Percentiles rank a stretch among this genome's conserved stretches.
Evolutionary conservation across 1,140 invertebrate species (phyloP).

Genomic region (Zaprionus africanus): DNA sequence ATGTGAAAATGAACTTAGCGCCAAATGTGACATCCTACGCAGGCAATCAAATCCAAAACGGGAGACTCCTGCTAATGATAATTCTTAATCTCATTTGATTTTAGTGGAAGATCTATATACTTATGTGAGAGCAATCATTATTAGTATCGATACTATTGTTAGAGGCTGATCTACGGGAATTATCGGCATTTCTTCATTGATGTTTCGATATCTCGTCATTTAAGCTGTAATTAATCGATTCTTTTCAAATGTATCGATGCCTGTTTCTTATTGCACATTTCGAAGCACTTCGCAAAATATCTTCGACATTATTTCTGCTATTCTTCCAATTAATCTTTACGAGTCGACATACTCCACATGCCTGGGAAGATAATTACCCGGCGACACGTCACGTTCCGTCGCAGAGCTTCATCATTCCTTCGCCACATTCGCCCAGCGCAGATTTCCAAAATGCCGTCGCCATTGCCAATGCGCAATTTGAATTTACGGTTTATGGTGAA

Average conservation of each 20-base stretch:
- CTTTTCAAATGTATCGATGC: neutral
- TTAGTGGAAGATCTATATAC: too few species aligned
- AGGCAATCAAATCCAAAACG: neutral
- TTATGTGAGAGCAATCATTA: too few species aligned
- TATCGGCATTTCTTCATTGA: too few species aligned
- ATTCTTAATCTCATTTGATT: too few species aligned
- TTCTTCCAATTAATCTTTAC: neutral
- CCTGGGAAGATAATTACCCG: conserved; percentile 1
- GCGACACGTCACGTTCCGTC: conserved; percentile 1
- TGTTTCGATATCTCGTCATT: too few species aligned
- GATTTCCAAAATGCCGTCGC: neutral
- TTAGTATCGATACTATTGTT: too few species aligned
- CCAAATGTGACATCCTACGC: neutral
- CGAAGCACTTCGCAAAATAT: neutral
- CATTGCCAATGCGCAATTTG: conserved; percentile 18
- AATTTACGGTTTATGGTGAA: conserved; percentile 54
- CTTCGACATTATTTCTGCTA: neutral
- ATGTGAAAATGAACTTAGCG: neutral
- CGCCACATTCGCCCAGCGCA: neutral
- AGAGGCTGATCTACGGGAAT: too few species aligned
- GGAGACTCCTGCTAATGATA: too few species aligned
- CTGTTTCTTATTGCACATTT: neutral
- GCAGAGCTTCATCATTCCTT: conserved; percentile 6
- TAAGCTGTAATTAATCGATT: neutral
- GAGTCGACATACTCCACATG: neutral